Percentiles rank a stretch among this genome's conserved stretches.
phyloP scores from a whole-genome alignment of 2,113 vertebrate genomes.

The Labeo catla region DNA sequence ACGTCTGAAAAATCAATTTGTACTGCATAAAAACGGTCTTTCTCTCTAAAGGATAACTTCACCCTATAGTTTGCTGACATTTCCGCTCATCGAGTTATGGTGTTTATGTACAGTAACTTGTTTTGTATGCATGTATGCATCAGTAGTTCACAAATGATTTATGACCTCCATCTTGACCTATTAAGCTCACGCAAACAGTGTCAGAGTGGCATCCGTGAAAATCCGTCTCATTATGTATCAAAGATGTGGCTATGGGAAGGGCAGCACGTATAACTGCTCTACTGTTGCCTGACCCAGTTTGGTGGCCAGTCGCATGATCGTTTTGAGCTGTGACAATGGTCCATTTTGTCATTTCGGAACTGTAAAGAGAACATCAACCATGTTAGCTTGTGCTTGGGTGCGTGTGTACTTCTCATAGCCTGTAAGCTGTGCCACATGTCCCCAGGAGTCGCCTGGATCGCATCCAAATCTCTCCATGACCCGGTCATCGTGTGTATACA shows the following conservation, averaged over 20 bases:
- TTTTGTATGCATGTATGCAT: neutral
- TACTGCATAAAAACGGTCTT: neutral
- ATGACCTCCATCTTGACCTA: neutral
- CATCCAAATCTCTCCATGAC: neutral
- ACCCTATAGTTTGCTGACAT: neutral
- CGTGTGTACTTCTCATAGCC: neutral
- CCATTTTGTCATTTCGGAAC: slow-evolving; percentile 5
- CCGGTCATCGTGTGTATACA: neutral
- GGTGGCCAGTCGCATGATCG: neutral
- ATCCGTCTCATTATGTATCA: neutral
- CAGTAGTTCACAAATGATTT: neutral
- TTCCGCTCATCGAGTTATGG: neutral
- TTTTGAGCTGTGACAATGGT: neutral
- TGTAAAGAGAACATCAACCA: neutral
- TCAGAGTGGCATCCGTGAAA: neutral
- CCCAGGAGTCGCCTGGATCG: neutral
- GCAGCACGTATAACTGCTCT: neutral
- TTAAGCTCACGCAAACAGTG: neutral
- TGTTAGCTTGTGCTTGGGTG: neutral
- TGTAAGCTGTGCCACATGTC: slow-evolving; percentile 8
- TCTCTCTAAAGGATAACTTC: neutral
- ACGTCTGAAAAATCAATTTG: neutral
- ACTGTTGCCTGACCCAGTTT: slow-evolving; percentile 27
- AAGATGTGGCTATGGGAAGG: neutral
- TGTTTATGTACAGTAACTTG: neutral